A percentile compares a stretch with the other conserved stretches of the same genome.
Conservation (phyloP, 2,113 vertebrate species). For the Pontoporia blainvillei region DNA sequence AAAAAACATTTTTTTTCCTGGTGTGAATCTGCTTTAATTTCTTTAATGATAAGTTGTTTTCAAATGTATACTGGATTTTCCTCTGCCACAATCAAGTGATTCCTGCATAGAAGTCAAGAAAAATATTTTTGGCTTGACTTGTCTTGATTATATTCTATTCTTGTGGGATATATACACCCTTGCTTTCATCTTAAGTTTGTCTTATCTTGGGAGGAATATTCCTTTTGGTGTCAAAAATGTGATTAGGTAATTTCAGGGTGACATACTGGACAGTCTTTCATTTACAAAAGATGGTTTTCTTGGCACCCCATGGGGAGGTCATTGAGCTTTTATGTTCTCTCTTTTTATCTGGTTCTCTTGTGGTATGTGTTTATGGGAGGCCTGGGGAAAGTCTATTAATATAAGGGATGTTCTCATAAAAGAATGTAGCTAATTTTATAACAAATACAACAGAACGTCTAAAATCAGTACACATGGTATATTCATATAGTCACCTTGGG, state of each 20-base stretch:
- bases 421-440: not conserved
- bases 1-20: not conserved
- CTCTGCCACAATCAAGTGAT: not conserved
- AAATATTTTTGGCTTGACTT: conserved; percentile 11
- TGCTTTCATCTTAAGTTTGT: conserved; percentile 21
- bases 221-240: conserved; percentile 34
- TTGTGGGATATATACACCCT: not conserved
- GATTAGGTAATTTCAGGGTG: conserved; percentile 21
- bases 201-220: not conserved
- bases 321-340: not conserved
- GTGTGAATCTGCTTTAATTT: conserved; percentile 34
- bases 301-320: not conserved
- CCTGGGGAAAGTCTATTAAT: conserved; percentile 9
- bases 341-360: conserved; percentile 30
- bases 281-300: conserved; percentile 22
- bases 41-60: conserved; percentile 36
- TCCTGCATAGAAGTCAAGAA: not conserved
- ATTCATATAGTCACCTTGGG: not conserved
- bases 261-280: conserved; percentile 18
- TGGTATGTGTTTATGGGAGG: conserved; percentile 18
- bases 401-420: not conserved
- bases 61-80: conserved; percentile 7
- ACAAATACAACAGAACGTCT: conserved; percentile 7
- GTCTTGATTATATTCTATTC: conserved; percentile 14
- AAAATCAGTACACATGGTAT: not conserved